phyloP scores from a whole-genome alignment of 2,113 vertebrate species.

The Patagioenas fasciata region DNA sequence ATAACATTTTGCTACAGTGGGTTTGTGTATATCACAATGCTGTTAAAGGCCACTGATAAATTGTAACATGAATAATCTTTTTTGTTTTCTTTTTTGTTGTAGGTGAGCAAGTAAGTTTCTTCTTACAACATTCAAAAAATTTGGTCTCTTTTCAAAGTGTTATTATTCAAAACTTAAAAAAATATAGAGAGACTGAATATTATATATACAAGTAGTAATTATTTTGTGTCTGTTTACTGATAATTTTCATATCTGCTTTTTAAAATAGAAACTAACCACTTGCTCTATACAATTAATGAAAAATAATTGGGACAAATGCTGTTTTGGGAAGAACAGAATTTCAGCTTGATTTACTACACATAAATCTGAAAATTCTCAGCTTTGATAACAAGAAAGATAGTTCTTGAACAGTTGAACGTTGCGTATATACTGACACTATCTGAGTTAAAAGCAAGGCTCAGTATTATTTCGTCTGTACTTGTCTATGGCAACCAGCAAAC shows the following conservation, averaged over 20 bases:
- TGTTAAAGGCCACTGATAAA: neutral
- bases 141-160: slow-evolving; percentile 27
- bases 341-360: slow-evolving; percentile 51
- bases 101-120: neutral
- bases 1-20: slow-evolving; percentile 6
- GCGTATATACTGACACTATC: neutral
- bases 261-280: slow-evolving; percentile 52
- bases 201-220: neutral
- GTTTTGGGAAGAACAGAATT: slow-evolving; percentile 44
- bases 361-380: slow-evolving; percentile 32
- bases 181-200: neutral
- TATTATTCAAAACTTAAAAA: slow-evolving; percentile 5
- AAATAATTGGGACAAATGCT: neutral
- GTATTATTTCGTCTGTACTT: neutral
- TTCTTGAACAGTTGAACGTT: neutral
- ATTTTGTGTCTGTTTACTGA: slow-evolving; percentile 27
- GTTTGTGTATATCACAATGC: slow-evolving; percentile 12
- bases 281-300: slow-evolving; percentile 27
- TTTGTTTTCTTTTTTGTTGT: neutral
- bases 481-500: slow-evolving; percentile 36
- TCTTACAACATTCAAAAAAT: neutral
- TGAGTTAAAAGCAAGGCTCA: slow-evolving; percentile 33
- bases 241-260: slow-evolving; percentile 38
- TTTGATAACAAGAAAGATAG: slow-evolving; percentile 23
- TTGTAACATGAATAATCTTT: neutral